phyloP scores from a whole-genome alignment of 2,113 vertebrate species.

The Pontoporia blainvillei region DNA sequence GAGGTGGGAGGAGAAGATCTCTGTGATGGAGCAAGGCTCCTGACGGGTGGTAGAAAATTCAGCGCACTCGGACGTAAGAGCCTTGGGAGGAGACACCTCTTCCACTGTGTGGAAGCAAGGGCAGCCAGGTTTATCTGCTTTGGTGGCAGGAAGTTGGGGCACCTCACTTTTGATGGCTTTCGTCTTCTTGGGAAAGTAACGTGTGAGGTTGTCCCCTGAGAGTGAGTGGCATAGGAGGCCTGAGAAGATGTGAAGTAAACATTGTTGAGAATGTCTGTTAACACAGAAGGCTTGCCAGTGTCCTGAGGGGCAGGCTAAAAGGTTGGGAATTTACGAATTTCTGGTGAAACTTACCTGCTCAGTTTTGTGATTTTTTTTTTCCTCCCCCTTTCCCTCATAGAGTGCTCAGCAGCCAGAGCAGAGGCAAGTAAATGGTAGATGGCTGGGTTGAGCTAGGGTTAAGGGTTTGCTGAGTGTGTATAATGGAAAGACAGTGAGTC shows the following conservation, averaged over 20 bases:
- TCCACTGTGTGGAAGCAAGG: not conserved
- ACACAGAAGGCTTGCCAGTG: not conserved
- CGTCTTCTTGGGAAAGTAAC: not conserved
- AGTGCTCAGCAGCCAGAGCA: not conserved
- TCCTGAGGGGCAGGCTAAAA: not conserved
- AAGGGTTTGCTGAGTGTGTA: not conserved
- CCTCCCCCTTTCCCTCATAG: accelerated
- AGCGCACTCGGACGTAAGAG: not conserved
- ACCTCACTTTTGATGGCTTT: not conserved
- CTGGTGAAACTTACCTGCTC: not conserved
- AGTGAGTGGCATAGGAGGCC: not conserved
- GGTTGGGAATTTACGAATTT: not conserved
- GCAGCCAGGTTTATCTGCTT: not conserved
- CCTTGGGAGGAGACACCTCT: not conserved
- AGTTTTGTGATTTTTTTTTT: not conserved
- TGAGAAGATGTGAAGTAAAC: not conserved
- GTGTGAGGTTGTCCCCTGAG: not conserved
- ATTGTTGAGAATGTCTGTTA: not conserved
- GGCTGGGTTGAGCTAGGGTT: not conserved
- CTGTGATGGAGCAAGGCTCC: not conserved
- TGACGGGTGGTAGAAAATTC: not conserved
- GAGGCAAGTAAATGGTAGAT: not conserved
- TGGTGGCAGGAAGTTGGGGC: not conserved
- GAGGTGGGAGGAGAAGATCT: not conserved
- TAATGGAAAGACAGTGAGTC: not conserved